Evolutionary conservation across 2,888 invertebrate genomes (phyloP).

Genomic region (Scaptomyza tumidula): DNA sequence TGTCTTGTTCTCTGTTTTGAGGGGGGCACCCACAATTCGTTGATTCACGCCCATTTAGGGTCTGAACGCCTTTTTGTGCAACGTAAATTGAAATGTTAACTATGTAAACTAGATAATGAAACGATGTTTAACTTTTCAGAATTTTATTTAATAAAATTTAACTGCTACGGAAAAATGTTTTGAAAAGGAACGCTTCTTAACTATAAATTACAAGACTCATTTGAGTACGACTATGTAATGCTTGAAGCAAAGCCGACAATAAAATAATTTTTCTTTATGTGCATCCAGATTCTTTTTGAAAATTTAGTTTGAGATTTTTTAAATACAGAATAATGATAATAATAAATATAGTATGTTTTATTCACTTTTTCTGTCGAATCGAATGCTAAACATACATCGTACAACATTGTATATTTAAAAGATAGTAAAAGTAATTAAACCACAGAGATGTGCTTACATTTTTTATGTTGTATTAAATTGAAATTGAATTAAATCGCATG

Average conservation of each 20-base stretch:
- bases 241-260: slow-evolving; percentile 23
- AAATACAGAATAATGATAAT: slow-evolving; percentile 26
- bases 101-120: too few species aligned
- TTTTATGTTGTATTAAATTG: slow-evolving; percentile 37
- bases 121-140: slow-evolving; percentile 24
- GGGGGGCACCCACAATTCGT: too few species aligned
- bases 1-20: too few species aligned
- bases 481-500: slow-evolving; percentile 31
- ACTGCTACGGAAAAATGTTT: slow-evolving; percentile 62
- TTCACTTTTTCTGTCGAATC: neutral
- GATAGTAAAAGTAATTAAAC: slow-evolving; percentile 38
- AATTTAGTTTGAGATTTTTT: slow-evolving; percentile 16
- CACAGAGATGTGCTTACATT: neutral
- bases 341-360: slow-evolving; percentile 8
- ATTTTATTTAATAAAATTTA: slow-evolving; percentile 72
- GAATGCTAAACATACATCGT: slow-evolving; percentile 23
- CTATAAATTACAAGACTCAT: slow-evolving; percentile 41
- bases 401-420: slow-evolving; percentile 22
- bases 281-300: slow-evolving; percentile 19
- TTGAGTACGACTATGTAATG: slow-evolving; percentile 24
- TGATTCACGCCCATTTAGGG: too few species aligned
- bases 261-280: slow-evolving; percentile 26
- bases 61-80: too few species aligned
- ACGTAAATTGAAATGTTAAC: too few species aligned
- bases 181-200: slow-evolving; percentile 53